These are phyloP conservation scores for Egretta garzetta DNA, from an alignment of 2,113 vertebrate species.

Conservation along the genomic window DNA sequence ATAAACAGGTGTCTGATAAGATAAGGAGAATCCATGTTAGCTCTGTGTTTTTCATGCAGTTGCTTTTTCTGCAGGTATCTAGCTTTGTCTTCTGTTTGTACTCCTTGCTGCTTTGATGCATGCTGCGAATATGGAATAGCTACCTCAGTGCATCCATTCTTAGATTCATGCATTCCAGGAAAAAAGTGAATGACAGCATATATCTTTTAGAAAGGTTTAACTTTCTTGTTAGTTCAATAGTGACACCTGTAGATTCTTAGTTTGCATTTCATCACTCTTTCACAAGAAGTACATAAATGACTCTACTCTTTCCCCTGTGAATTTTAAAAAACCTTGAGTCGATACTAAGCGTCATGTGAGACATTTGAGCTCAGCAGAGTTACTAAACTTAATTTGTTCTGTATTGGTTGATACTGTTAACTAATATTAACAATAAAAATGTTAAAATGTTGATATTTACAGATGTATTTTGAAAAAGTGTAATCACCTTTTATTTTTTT, in stretches of 20 bases:
- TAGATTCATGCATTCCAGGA: not conserved
- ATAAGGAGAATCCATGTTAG: not conserved
- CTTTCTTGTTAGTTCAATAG: not conserved
- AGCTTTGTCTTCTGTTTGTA: not conserved
- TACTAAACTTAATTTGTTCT: not conserved
- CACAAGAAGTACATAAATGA: not conserved
- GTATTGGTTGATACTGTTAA: not conserved
- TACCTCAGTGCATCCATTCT: not conserved
- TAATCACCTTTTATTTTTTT: not conserved
- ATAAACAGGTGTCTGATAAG: not conserved
- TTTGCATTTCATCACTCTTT: not conserved
- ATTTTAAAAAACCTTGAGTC: not conserved
- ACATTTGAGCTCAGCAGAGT: not conserved
- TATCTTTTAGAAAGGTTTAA: not conserved
- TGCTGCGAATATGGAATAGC: not conserved
- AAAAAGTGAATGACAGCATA: not conserved
- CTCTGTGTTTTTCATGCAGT: not conserved
- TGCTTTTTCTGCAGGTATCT: not conserved
- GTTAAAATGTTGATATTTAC: not conserved
- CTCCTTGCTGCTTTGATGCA: not conserved
- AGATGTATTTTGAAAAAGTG: not conserved
- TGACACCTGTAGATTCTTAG: not conserved
- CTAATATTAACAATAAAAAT: not conserved
- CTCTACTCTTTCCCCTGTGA: not conserved
- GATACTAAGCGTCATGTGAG: not conserved